phyloP scores from a whole-genome alignment of 2,797 vertebrate genomes.

The Amblyopsis hoosieri region DNA sequence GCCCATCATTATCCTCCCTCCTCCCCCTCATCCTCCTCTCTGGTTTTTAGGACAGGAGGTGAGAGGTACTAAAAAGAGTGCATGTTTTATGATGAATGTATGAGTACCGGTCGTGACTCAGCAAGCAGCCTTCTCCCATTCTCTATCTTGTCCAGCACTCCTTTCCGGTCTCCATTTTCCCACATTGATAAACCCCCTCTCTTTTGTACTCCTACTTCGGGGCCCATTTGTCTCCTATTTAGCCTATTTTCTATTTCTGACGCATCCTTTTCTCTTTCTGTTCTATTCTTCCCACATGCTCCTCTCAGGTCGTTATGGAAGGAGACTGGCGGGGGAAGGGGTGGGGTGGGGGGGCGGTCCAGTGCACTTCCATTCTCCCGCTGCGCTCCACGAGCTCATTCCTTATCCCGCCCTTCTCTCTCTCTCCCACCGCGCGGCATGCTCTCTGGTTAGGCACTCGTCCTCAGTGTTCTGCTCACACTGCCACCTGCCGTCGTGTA shows the following conservation, averaged over 20 bases:
- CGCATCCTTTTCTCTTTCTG: not conserved
- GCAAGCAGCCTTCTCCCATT: not conserved
- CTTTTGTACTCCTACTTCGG: constrained; percentile 1
- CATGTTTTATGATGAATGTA: no score
- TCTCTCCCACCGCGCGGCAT: constrained; percentile 39
- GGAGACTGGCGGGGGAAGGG: no score
- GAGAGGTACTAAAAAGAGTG: no score
- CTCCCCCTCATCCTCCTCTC: not conserved
- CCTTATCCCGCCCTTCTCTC: constrained; percentile 20
- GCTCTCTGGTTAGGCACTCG: constrained; percentile 40
- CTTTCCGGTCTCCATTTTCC: not conserved
- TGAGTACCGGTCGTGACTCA: no score
- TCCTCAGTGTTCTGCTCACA: constrained; percentile 42
- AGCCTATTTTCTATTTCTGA: not conserved
- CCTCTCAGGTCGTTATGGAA: not conserved
- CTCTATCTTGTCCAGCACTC: not conserved
- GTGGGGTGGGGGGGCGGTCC: not conserved
- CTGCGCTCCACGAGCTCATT: constrained; percentile 21
- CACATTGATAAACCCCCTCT: constrained; percentile 5
- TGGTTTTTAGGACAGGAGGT: not conserved
- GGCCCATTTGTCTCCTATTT: not conserved
- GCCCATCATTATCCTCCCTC: not conserved
- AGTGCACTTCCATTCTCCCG: not conserved
- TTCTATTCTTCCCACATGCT: not conserved
- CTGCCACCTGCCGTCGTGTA: constrained; percentile 36